Evolutionary conservation across 1,140 invertebrate genomes (phyloP).

Genomic region (Hyles vespertilio): DNA sequence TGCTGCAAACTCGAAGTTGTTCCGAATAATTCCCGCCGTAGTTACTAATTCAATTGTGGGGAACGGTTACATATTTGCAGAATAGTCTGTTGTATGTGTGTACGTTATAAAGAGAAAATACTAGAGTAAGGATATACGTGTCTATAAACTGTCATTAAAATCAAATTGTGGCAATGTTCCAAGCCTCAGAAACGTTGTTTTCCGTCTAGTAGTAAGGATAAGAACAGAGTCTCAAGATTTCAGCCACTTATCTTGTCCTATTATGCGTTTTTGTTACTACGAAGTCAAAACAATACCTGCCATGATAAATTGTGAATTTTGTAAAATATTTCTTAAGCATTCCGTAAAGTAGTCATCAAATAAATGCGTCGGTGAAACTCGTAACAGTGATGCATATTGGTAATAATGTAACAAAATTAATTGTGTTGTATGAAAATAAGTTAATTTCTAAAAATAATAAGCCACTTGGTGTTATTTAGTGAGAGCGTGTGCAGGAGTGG

Average conservation of each 20-base stretch:
- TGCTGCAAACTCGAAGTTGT: slow-evolving; percentile 1
- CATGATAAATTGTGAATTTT: background rate
- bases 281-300: slow-evolving; percentile 8
- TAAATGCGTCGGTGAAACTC: slow-evolving; percentile 3
- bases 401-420: slow-evolving; percentile 10
- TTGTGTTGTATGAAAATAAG: slow-evolving; percentile 4
- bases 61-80: slow-evolving; percentile 4
- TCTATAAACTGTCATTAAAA: slow-evolving; percentile 70
- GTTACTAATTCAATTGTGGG: too few species aligned
- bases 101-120: slow-evolving; percentile 35
- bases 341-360: background rate
- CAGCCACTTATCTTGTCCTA: slow-evolving; percentile 25
- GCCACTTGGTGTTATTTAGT: slow-evolving; percentile 18
- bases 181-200: slow-evolving; percentile 66
- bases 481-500: slow-evolving; percentile 9
- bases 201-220: slow-evolving; percentile 56
- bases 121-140: slow-evolving; percentile 55
- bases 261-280: slow-evolving; percentile 11
- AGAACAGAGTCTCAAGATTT: slow-evolving; percentile 37
- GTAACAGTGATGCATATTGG: slow-evolving; percentile 7
- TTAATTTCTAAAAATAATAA: slow-evolving; percentile 18
- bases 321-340: background rate
- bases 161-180: slow-evolving; percentile 63
- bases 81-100: background rate
- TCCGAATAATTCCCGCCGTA: background rate